Percentiles rank a stretch among this genome's conserved stretches.
Conservation (phyloP, 2,797 vertebrate species). For the Anguilla obscura region DNA sequence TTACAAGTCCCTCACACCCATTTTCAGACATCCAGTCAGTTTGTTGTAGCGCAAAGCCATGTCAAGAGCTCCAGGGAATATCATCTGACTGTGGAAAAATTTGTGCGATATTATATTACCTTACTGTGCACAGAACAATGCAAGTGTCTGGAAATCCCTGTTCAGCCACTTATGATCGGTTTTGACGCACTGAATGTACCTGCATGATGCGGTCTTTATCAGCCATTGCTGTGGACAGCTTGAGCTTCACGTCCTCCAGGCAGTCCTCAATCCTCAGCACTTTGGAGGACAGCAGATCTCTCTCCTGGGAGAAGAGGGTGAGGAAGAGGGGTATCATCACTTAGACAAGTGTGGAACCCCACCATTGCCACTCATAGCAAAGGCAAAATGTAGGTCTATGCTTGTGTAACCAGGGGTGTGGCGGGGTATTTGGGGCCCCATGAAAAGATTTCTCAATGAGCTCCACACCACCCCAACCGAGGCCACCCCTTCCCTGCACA, state of each 20-base stretch:
- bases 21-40: neutral
- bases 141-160: neutral
- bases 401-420: neutral
- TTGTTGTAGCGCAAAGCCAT: neutral
- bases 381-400: neutral
- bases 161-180: neutral
- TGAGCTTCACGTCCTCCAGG: slow-evolving; percentile 63
- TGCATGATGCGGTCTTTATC: slow-evolving; percentile 63
- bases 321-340: neutral
- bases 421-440: neutral
- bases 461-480: neutral
- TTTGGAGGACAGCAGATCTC: slow-evolving; percentile 67
- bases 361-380: neutral
- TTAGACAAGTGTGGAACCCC: neutral
- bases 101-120: neutral
- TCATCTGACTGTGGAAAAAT: neutral
- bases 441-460: neutral
- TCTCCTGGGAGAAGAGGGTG: slow-evolving; percentile 63
- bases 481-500: neutral
- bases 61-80: neutral
- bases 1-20: neutral
- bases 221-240: slow-evolving; percentile 52
- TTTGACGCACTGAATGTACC: slow-evolving; percentile 53
- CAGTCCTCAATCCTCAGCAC: slow-evolving; percentile 64
- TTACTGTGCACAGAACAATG: neutral